Percentiles rank a stretch among this genome's conserved stretches.
phyloP scores from a whole-genome alignment of 1,140 invertebrate species.

The Lepidurus couesii region DNA sequence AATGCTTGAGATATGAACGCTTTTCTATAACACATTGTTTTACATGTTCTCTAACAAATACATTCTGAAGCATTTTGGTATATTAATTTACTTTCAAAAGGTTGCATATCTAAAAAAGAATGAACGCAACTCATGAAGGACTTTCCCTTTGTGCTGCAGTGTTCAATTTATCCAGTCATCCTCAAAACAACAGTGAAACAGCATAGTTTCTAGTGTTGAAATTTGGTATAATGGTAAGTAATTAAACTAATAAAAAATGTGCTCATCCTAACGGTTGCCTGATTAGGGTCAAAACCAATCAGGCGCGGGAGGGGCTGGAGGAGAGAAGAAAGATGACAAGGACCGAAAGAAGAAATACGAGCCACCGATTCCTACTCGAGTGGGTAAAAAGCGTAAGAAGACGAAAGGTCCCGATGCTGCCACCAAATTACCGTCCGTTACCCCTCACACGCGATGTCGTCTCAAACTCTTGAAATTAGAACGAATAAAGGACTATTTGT shows the following conservation, averaged over 20 bases:
- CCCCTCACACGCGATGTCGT: constrained; percentile 93
- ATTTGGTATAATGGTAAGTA: background rate
- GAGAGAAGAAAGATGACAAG: constrained; percentile 94
- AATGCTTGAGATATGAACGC: too few species aligned
- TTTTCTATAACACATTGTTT: too few species aligned
- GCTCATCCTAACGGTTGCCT: background rate
- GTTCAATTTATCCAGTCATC: too few species aligned
- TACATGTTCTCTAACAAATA: too few species aligned
- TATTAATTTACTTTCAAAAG: too few species aligned
- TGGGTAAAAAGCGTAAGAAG: constrained; percentile 96
- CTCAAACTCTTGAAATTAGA: constrained; percentile 93
- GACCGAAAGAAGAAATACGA: constrained; percentile 99
- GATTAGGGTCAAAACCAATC: constrained; percentile 90
- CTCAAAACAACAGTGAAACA: too few species aligned
- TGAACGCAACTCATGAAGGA: too few species aligned
- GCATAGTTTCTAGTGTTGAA: background rate
- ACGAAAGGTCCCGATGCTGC: constrained; percentile 97
- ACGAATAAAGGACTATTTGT: constrained; percentile 95
- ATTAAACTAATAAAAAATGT: background rate
- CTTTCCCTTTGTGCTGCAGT: too few species aligned
- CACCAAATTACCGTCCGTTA: constrained; percentile 90
- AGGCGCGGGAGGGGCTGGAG: constrained; percentile 65
- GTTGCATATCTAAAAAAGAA: too few species aligned
- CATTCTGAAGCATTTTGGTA: too few species aligned
- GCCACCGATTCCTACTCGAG: constrained; percentile 93